Conservation (phyloP, 2,888 invertebrate species). For the Mechanitis messenoides region DNA sequence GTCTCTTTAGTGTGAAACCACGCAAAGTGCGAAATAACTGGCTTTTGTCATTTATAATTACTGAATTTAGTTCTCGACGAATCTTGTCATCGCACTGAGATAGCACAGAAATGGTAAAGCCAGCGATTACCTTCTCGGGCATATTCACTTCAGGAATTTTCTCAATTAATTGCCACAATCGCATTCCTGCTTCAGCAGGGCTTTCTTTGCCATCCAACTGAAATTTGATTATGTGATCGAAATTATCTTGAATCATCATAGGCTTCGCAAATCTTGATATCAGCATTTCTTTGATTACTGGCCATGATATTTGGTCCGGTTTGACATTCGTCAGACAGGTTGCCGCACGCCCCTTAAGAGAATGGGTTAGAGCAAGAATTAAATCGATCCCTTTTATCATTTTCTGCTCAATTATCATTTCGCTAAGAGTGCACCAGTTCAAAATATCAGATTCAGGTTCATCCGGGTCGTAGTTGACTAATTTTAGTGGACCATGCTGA, state of each 20-base stretch:
- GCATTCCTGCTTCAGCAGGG: slow-evolving; percentile 15
- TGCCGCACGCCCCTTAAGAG: neutral
- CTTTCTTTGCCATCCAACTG: slow-evolving; percentile 10
- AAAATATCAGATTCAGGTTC: too few relatives aligned
- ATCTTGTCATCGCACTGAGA: slow-evolving; percentile 12
- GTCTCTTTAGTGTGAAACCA: slow-evolving; percentile 12
- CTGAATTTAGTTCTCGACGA: slow-evolving; percentile 19
- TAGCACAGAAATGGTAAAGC: slow-evolving; percentile 15
- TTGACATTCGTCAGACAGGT: slow-evolving; percentile 9
- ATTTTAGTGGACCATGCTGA: neutral
- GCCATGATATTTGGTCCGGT: slow-evolving; percentile 13
- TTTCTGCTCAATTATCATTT: neutral
- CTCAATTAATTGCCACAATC: slow-evolving; percentile 17
- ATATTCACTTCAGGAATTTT: slow-evolving; percentile 12
- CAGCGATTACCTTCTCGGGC: slow-evolving; percentile 12
- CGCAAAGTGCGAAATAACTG: slow-evolving; percentile 14
- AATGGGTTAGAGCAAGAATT: neutral
- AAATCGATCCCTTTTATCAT: neutral
- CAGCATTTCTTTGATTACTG: slow-evolving; percentile 13
- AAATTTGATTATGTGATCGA: slow-evolving; percentile 18
- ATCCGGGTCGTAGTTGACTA: neutral
- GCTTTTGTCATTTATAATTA: slow-evolving; percentile 9
- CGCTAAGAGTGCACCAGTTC: too few relatives aligned
- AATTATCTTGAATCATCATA: slow-evolving; percentile 21
- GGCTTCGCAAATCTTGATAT: slow-evolving; percentile 16